Base-by-base conservation (phyloP, 2,113 vertebrate species). In the Scolopax mira region DNA sequence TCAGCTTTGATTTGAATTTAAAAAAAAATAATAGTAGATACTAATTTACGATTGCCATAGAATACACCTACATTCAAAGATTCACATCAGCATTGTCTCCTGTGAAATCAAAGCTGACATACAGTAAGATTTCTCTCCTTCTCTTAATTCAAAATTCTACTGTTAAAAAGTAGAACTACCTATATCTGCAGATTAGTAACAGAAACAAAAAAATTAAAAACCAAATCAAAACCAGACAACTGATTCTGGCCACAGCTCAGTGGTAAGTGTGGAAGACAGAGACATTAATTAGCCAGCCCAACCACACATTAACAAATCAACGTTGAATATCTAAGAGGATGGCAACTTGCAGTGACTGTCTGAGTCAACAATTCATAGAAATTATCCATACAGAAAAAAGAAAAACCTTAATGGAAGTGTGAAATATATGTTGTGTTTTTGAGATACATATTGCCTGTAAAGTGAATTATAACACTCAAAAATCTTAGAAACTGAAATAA, bases 241-340 rank as follows among this genome's bases (percentile, higher is more conserved):
- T 85, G 88, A 94, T 91, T 97, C 41, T 96, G 64, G 39, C 84
- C 90, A 89, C 39, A 97, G 79, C 58, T 94, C 85, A 96, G 79
- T 94, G 67, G 74, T 94, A 97, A 93, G 95, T 6, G 31, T 92
- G 54, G 92, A 96, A 97, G 94, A 96, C 39, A 91, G 81, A 95
- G 91, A 90, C 82, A 54, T 54, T 97, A 95, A 97, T 97, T 97
- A 97, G 62, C 65, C 79, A 95, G 62, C 75, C 78, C 92, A 97
- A 82, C 61, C 93, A 96, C 71, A 82, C 93, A 95, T 96, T 96
- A 95, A 97, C 91, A 97, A 97, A 97, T 97, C 94, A 96, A 95
- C 93, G 90, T 25, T 64, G 77, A 97, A 92, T 94, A 85, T 96
- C 96, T 81, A 88, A 95, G 85, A 91, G 58, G 67, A 95, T 64